Conservation (phyloP, 2,888 invertebrate species). For the Drosophila nr. fundita region DNA sequence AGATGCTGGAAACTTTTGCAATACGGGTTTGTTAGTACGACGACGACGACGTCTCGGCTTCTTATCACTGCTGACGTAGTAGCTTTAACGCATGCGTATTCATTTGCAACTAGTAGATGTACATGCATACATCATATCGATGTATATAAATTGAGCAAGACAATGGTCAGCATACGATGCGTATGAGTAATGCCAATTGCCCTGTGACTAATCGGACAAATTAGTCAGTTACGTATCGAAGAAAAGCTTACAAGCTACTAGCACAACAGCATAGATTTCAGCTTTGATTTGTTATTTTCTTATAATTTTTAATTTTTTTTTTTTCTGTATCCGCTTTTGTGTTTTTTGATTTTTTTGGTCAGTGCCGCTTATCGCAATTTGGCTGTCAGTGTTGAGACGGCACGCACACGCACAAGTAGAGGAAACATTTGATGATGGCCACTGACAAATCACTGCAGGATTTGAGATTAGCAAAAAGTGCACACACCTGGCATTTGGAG, state of each 20-base stretch:
- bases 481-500: slow-evolving; percentile 36
- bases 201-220: slow-evolving; percentile 33
- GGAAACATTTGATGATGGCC: slow-evolving; percentile 44
- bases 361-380: slow-evolving; percentile 55
- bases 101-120: neutral
- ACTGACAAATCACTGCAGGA: slow-evolving; percentile 52
- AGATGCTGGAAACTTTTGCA: slow-evolving; percentile 1
- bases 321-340: neutral
- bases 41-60: neutral
- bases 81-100: neutral
- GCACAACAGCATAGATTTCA: neutral
- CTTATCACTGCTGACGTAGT: slow-evolving; percentile 22
- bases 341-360: neutral
- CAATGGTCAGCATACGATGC: slow-evolving; percentile 29
- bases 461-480: slow-evolving; percentile 33
- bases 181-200: slow-evolving; percentile 57
- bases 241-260: neutral
- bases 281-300: slow-evolving; percentile 2
- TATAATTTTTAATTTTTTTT: neutral
- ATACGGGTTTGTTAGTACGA: slow-evolving; percentile 7
- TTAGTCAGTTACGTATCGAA: slow-evolving; percentile 30
- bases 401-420: slow-evolving; percentile 51
- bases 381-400: slow-evolving; percentile 54
- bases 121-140: neutral
- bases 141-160: slow-evolving; percentile 9